Base-by-base conservation (phyloP, 2,888 invertebrate genomes). In the Melieria omissa region DNA sequence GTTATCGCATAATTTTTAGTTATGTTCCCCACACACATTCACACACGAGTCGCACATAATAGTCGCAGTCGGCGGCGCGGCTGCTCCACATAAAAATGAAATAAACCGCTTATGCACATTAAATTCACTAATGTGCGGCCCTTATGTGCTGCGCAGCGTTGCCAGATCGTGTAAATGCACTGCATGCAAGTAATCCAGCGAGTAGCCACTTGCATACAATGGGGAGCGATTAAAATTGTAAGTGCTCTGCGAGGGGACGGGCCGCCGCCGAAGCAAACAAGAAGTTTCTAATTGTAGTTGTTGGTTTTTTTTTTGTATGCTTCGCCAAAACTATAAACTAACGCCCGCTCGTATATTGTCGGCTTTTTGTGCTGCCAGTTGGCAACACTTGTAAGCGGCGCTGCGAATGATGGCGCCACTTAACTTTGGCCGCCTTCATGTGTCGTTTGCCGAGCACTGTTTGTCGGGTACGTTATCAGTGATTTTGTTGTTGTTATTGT, bases 271-370 rank as follows among this genome's bases (percentile, higher is more conserved):
- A 67, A 52, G 14, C 49, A 52, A 49, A 61, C 42, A 44, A 61
- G 16, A 67, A 61, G 67, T 61, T 67, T 67, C 49, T 67, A 67
- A 67, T 61, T 67, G 67, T 61, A 67, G 45, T 46, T 66, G 58
- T 60, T 60, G 5, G 5, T 41, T 14, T 60, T 6, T 16, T 60
- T 14, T 49, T 47, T 14, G 60, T 60, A 41, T 58, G 47, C 47
- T 41, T 29, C 10, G 46, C 58, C 41, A 58, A 6, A 3, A 41
- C 6, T 12, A n/a, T n/a, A 41, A 5, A 41, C 46, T 49, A 5
- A n/a, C 7, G 10, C 44, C 42, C 60, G 41, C n/a, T 46, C 7
- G n/a, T 4, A 9, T 14, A 44, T 52, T 44, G 54, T 42, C 12
- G 60, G 49, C 52, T 67, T 60, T 58, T 61, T 14, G 29, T 49